Conservation (phyloP, 2,113 vertebrate genomes). For the Sminthopsis crassicaudata region DNA sequence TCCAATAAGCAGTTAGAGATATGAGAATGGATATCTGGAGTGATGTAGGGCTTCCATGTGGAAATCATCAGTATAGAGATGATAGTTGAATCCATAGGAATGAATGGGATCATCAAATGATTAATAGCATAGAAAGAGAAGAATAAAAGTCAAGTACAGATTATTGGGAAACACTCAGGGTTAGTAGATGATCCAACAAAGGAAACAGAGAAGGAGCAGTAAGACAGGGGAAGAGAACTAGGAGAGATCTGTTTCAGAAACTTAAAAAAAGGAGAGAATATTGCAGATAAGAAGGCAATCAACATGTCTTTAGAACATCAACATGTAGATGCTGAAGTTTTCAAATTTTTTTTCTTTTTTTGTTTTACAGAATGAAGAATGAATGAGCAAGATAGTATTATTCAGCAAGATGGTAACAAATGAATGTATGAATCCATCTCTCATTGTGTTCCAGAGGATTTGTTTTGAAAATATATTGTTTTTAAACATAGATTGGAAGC, state of each 20-base stretch:
- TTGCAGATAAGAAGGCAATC: not conserved
- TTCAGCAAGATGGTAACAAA: slow-evolving; percentile 18
- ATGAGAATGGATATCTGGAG: not conserved
- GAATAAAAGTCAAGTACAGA: not conserved
- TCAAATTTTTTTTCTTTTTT: slow-evolving; percentile 29
- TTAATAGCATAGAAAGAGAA: not conserved
- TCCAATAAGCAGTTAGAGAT: not conserved
- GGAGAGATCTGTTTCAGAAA: not conserved
- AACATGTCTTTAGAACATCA: not conserved
- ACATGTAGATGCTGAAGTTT: not conserved
- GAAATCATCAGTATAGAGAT: not conserved
- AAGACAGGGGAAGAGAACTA: not conserved
- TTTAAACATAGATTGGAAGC: not conserved
- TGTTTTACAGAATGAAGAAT: not conserved
- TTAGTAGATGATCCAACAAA: not conserved
- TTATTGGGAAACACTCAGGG: not conserved
- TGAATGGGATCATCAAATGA: not conserved
- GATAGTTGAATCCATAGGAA: not conserved
- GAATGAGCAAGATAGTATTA: not conserved
- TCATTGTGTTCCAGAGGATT: slow-evolving; percentile 20
- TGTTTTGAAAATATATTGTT: slow-evolving; percentile 27
- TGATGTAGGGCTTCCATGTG: not conserved
- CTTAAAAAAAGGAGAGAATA: not conserved
- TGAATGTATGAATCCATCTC: not conserved
- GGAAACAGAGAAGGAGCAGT: not conserved